These are phyloP conservation scores for Mamestra brassicae DNA, from an alignment of 2,888 invertebrate genomes.

Conservation along the genomic window DNA sequence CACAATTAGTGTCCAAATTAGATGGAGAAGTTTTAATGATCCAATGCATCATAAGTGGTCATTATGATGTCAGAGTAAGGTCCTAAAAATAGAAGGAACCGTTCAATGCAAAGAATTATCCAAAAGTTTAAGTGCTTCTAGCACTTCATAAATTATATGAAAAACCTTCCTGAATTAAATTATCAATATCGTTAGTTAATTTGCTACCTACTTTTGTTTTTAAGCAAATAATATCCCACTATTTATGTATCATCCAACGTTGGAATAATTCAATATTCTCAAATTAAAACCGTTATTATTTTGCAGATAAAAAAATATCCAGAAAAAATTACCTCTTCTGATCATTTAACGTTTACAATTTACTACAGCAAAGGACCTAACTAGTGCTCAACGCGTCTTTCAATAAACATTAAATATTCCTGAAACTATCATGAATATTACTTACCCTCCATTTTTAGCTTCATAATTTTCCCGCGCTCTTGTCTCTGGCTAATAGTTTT, in stretches of 20 bases:
- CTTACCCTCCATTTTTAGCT: constrained; percentile 73
- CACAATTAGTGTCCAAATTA: background rate
- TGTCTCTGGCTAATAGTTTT: constrained; percentile 78
- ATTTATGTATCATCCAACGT: background rate
- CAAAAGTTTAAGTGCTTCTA: background rate
- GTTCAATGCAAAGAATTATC: background rate
- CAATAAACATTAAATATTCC: background rate
- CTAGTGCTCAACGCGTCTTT: background rate
- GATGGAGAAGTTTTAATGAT: background rate
- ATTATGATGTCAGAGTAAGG: background rate
- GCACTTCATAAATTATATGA: background rate
- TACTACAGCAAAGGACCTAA: background rate
- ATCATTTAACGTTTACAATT: background rate
- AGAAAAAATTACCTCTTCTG: no score
- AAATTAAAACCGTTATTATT: constrained; percentile 3
- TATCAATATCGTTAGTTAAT: no score
- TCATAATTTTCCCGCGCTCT: constrained; percentile 77
- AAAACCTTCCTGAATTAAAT: background rate
- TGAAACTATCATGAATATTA: constrained; percentile 7
- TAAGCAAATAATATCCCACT: no score
- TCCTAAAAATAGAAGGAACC: background rate
- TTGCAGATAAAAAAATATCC: constrained; percentile 7
- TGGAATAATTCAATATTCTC: no score
- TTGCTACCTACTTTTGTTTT: no score
- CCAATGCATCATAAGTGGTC: background rate